Percentiles rank a stretch among this genome's conserved stretches.
Evolutionary conservation across 2,797 vertebrate genomes (phyloP).

Genomic region (Delichon dasypus): DNA sequence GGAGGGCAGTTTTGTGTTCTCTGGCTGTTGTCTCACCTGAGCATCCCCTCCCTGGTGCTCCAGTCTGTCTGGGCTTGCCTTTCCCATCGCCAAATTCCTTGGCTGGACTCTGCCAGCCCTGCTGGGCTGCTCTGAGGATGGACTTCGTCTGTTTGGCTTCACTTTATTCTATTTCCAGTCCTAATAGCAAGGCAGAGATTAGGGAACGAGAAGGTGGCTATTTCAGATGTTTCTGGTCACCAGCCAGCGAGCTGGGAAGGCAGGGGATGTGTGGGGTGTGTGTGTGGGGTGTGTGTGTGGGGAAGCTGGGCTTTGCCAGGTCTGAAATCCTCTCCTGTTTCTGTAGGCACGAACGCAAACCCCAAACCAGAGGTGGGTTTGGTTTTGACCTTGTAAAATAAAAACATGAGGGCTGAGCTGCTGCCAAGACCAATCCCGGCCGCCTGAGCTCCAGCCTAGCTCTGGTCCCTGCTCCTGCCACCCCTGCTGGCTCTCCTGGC

Average conservation of each 20-base stretch:
- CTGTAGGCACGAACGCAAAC: constrained; percentile 6
- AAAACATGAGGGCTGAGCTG: neutral
- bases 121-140: neutral
- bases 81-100: neutral
- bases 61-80: neutral
- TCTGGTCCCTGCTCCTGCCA: neutral
- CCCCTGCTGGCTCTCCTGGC: constrained; percentile 5
- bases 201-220: neutral
- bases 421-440: constrained; percentile 13
- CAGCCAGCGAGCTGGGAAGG: neutral
- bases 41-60: neutral
- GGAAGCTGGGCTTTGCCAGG: neutral
- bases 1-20: neutral
- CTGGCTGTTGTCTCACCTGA: neutral
- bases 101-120: neutral
- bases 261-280: neutral
- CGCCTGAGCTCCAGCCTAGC: neutral
- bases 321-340: neutral
- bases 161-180: neutral
- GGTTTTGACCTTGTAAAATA: constrained; percentile 41
- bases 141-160: neutral
- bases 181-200: neutral
- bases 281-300: neutral
- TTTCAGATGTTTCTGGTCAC: constrained; percentile 15
- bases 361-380: constrained; percentile 38